Percentiles rank a stretch among this genome's conserved stretches.
These are phyloP conservation scores for Paramormyrops hopkinsi DNA, from an alignment of 2,797 vertebrate species.

Conservation along the genomic window DNA sequence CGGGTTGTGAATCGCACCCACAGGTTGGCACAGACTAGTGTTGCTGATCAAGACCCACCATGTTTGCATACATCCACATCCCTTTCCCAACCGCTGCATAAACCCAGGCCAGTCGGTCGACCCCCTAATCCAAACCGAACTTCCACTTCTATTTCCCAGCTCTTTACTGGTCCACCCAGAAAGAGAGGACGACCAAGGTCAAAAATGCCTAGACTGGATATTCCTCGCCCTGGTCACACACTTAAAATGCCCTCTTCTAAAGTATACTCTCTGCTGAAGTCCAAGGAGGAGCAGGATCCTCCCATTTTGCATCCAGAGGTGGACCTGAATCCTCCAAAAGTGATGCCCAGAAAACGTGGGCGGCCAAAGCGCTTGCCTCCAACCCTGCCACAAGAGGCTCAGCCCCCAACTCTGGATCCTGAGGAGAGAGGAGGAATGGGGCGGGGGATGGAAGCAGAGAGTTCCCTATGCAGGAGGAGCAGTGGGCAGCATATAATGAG, in stretches of 20 bases:
- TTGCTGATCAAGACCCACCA: constrained; percentile 37
- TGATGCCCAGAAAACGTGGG: constrained; percentile 88
- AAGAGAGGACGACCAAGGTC: constrained; percentile 86
- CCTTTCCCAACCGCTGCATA: constrained; percentile 46
- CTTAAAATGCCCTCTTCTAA: constrained; percentile 84
- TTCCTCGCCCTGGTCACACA: constrained; percentile 68
- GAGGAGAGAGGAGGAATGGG: constrained; percentile 47
- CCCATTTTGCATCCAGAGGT: constrained; percentile 94
- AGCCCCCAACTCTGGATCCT: constrained; percentile 84
- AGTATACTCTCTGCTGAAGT: constrained; percentile 83
- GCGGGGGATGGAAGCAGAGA: constrained; percentile 64
- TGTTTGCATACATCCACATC: constrained; percentile 45
- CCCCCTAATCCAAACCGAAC: constrained; percentile 66
- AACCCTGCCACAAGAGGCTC: constrained; percentile 74
- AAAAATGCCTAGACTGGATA: constrained; percentile 90
- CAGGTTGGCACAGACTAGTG: constrained; percentile 46
- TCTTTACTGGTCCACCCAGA: constrained; percentile 56
- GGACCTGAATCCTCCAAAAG: constrained; percentile 81
- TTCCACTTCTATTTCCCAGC: constrained; percentile 54
- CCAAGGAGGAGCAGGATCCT: constrained; percentile 89
- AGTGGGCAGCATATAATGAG: constrained; percentile 95
- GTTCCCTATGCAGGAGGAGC: constrained; percentile 74
- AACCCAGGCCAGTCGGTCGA: constrained; percentile 63
- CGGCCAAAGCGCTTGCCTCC: constrained; percentile 87
- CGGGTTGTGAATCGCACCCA: constrained; percentile 70